Evolutionary conservation across 2,888 invertebrate genomes (phyloP), one percentile per base, ranked within the genome.

Genomic region (Noctuana brunneofusca): DNA sequence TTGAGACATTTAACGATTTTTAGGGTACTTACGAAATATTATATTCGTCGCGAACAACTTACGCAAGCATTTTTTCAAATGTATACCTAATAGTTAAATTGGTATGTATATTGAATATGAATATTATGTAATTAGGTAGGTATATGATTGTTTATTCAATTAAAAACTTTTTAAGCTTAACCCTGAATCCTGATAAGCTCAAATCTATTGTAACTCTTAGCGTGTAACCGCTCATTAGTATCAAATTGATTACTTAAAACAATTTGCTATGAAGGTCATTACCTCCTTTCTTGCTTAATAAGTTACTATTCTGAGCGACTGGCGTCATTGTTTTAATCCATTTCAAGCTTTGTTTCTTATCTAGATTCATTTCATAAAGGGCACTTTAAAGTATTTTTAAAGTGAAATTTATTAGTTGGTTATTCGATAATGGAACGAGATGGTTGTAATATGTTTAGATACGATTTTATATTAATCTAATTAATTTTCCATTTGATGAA

Each of bases 261-360:
- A 58, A 58, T 58, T 38, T 14, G 49, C 30, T 38, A 11, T 16
- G 38, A 30, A 38, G 32, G 22, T 11, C 20, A 18, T 24, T 38
- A 49, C 38, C 49, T 27, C 27, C 58, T 49, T 49, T 27, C 67
- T 70, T 62, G 53, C 65, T 63, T 63, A 65, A 65, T 50, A 50
- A 65, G 65, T 63, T 59, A 55, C 38, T 38, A 65, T 50, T 50
- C 35, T n/a, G 49, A 38, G 20, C 49, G 46, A 60, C 30, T 54
- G 46, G 53, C 55, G 38, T 62, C 32, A 55, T 48, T 20, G 55
- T 62, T 58, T 58, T 62, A 49, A 60, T 38, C 18, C 24, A 35
- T 48, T 49, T 49, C 35, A 60, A 46, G 48, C 54, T 60, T 49
- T n/a, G n/a, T n/a, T 54, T 4, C 49, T 55, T 55, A 62, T 55